Evolutionary conservation across 2,113 vertebrate genomes (phyloP).

Genomic region (Abramis brama): DNA sequence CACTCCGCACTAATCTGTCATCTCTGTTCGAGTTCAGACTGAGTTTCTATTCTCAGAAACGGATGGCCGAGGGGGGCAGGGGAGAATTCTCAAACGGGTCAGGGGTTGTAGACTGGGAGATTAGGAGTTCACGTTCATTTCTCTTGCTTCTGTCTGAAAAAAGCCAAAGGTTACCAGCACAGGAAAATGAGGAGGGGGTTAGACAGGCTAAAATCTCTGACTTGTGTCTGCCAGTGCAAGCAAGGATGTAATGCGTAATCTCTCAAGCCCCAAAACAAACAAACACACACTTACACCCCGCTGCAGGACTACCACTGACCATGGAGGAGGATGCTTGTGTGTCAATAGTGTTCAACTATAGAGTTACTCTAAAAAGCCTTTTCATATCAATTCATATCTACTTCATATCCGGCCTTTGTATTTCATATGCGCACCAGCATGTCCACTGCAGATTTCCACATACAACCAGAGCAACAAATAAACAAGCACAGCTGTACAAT

Average conservation of each 20-base stretch:
- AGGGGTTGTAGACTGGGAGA: conserved; percentile 50
- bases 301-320: conserved; percentile 20
- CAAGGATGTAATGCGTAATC: conserved; percentile 30
- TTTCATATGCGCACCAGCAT: too few species aligned
- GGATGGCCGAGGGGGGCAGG: conserved; percentile 28
- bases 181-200: conserved; percentile 12
- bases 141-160: conserved; percentile 54
- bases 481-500: too few species aligned
- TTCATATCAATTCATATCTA: too few species aligned
- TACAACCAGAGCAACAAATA: too few species aligned
- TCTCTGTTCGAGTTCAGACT: conserved; percentile 26
- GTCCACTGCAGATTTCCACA: too few species aligned
- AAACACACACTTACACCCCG: conserved; percentile 18
- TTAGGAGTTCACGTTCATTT: conserved; percentile 58
- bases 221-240: conserved; percentile 12
- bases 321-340: neutral
- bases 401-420: too few species aligned
- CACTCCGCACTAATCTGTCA: conserved; percentile 40
- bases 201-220: conserved; percentile 27
- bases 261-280: conserved; percentile 21
- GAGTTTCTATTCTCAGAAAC: conserved; percentile 36
- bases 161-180: conserved; percentile 52
- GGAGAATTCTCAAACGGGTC: conserved; percentile 46
- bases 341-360: neutral
- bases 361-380: neutral